phyloP scores from a whole-genome alignment of 2,888 invertebrate genomes.

The Diarsia brunnea region DNA sequence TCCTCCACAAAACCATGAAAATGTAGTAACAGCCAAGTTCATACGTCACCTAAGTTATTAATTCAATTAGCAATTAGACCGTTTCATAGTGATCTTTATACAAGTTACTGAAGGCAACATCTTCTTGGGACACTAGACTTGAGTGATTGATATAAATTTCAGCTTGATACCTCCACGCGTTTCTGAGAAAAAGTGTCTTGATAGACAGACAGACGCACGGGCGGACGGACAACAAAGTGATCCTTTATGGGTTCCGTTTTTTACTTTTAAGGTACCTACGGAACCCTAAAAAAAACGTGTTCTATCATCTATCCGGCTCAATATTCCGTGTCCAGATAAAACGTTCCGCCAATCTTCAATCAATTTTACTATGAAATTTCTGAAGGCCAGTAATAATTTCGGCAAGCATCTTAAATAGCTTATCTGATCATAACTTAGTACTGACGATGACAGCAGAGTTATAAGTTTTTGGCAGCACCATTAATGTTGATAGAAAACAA shows the following conservation, averaged over 20 bases:
- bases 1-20: no score
- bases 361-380: conserved; percentile 22
- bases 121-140: no score
- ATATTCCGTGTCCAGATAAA: not conserved
- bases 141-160: no score
- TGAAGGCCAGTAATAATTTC: conserved; percentile 30
- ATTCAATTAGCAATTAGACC: conserved; percentile 7
- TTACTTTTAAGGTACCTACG: no score
- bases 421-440: conserved; percentile 44
- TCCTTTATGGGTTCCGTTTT: no score
- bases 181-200: no score
- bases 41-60: conserved; percentile 7
- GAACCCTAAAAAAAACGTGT: no score
- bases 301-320: conserved; percentile 12
- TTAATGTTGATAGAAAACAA: conserved; percentile 66
- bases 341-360: conserved; percentile 9
- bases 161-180: no score
- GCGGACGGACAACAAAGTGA: no score
- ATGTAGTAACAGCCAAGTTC: not conserved
- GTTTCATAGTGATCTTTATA: not conserved
- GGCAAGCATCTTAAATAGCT: conserved; percentile 33
- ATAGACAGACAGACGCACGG: no score
- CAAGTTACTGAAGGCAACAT: no score
- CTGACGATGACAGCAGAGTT: conserved; percentile 39
- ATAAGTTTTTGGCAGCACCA: conserved; percentile 62